Conservation (phyloP, 2,113 vertebrate genomes). For the Raphicerus campestris region DNA sequence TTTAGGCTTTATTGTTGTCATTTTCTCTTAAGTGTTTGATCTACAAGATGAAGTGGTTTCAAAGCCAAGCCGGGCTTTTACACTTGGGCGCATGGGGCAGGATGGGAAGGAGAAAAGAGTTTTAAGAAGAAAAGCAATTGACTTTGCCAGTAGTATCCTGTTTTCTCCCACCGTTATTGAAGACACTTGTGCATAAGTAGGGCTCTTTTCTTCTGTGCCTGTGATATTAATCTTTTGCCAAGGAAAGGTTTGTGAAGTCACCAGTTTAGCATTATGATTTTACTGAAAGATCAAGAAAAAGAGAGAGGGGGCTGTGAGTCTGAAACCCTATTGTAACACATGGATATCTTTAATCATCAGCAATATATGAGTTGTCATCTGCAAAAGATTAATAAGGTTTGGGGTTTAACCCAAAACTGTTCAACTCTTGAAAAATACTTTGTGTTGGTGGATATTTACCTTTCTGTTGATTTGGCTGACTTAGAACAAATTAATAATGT, state of each 20-base stretch:
- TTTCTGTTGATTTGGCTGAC: constrained; percentile 32
- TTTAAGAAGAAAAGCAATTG: constrained; percentile 70
- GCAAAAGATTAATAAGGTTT: constrained; percentile 64
- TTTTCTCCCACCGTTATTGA: constrained; percentile 51
- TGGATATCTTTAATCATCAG: constrained; percentile 62
- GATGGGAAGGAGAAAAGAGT: constrained; percentile 52
- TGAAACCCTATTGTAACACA: constrained; percentile 38
- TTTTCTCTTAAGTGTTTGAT: constrained; percentile 64
- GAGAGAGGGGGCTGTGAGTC: constrained; percentile 47
- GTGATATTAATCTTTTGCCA: constrained; percentile 67
- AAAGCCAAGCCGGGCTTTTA: constrained; percentile 60
- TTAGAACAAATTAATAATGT: constrained; percentile 53
- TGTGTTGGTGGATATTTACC: constrained; percentile 32
- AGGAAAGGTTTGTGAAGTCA: constrained; percentile 70
- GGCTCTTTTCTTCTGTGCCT: constrained; percentile 44
- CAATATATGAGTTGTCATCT: constrained; percentile 57
- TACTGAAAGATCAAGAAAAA: constrained; percentile 70
- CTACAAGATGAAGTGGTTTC: constrained; percentile 57
- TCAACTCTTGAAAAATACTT: constrained; percentile 26
- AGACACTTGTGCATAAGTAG: constrained; percentile 65
- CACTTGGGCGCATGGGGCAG: constrained; percentile 64
- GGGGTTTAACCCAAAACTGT: constrained; percentile 41
- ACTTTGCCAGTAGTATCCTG: constrained; percentile 67
- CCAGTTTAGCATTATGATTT: constrained; percentile 61
- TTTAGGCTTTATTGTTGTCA: constrained; percentile 58